Evolutionary conservation across 2,113 vertebrate genomes (phyloP), one percentile per base, ranked within the genome.

Genomic region (Hymenochirus boettgeri): DNA sequence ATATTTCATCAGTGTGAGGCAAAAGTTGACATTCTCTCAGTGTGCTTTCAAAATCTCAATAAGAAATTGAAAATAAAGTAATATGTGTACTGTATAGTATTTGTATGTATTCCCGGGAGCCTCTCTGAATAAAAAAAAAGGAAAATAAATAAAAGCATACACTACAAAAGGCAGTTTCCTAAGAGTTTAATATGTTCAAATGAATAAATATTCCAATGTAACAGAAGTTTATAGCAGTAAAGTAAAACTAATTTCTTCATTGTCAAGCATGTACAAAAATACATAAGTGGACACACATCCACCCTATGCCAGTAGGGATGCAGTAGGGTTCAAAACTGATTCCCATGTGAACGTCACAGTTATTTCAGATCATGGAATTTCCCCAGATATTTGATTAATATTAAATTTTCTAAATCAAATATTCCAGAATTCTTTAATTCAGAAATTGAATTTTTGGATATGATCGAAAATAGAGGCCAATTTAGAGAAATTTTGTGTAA

Each of bases 1-100:
- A 42, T 42, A 42, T 42, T 42, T 42, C 39, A 42, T 42, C 39
- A 42, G 39, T 42, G 39, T 42, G 39, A 42, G 15, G 39, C 39
- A 42, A 6, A n/a, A 17, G 39, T 42, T 42, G 39, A 42, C 17
- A 18, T 42, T 42, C 39, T 42, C 39, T n/a, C 39, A 42, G 39
- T 18, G 17, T 42, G 39, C 17, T n/a, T 42, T 42, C 8, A 18
- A 42, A 42, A 42, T 42, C 9, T 42, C 39, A n/a, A 42, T 42
- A 42, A 42, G 39, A 42, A 42, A 42, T 42, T 15, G 2, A 42
- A 42, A 42, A 42, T 42, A 42, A 42, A 42, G 17, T 42, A 42
- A 42, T n/a, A 42, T 42, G 39, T 42, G 39, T 42, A 42, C 39
- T 42, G n/a, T n/a, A 42, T n/a, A 7, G 39, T n/a, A 42, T n/a